Evolutionary conservation across 2,113 vertebrate species (phyloP).

Genomic region (Clinocottus analis): DNA sequence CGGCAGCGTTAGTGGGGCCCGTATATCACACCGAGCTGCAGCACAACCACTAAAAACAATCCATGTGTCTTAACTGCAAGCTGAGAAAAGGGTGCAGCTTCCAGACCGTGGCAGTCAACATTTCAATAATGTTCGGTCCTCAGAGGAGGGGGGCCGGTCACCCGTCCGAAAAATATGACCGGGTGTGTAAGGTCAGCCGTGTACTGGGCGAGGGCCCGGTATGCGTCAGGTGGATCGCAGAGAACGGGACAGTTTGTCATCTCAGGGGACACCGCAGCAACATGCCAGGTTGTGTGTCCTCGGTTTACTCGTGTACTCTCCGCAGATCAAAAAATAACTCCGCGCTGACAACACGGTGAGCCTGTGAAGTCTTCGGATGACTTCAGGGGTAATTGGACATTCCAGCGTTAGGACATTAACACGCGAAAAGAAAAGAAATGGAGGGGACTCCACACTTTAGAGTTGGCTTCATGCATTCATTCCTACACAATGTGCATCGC

Average conservation of each 20-base stretch:
- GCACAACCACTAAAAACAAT: conserved; percentile 16
- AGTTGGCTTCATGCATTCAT: too few relatives aligned
- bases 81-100: conserved; percentile 37
- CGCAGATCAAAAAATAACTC: background rate
- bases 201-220: background rate
- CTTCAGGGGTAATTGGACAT: background rate
- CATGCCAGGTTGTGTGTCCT: background rate
- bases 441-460: background rate
- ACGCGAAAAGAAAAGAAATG: too few relatives aligned
- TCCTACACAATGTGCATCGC: too few relatives aligned
- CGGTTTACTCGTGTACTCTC: background rate
- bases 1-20: conserved; percentile 4
- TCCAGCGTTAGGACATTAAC: background rate
- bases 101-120: conserved; percentile 12
- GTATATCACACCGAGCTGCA: conserved; percentile 17
- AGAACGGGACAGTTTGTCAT: background rate
- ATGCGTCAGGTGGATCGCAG: conserved; percentile 2
- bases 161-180: background rate
- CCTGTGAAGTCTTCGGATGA: conserved; percentile 2
- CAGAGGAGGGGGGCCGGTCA: background rate
- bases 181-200: conserved; percentile 5
- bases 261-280: background rate
- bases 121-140: conserved; percentile 40
- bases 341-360: background rate
- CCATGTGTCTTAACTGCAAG: conserved; percentile 11